A percentile compares a stretch with the other conserved stretches of the same genome.
phyloP scores from a whole-genome alignment of 2,113 vertebrate species.

The Hippopotamus amphibius region DNA sequence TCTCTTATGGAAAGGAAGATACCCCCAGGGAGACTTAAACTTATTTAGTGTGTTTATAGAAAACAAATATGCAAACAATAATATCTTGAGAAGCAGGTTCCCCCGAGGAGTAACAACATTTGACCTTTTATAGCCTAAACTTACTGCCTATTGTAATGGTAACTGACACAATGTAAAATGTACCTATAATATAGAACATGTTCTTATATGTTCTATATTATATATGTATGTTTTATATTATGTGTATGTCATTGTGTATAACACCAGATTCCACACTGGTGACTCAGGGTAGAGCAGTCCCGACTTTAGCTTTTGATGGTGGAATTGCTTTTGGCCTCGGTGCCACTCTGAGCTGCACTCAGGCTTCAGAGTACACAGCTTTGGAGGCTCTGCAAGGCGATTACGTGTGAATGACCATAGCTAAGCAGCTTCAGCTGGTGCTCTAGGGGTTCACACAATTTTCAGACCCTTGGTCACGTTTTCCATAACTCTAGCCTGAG shows the following conservation, averaged over 20 bases:
- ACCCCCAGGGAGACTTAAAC: background rate
- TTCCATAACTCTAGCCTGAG: background rate
- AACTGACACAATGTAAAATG: background rate
- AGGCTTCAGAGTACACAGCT: background rate
- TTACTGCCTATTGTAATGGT: background rate
- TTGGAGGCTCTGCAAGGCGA: background rate
- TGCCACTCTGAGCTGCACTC: background rate
- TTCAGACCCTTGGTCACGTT: background rate
- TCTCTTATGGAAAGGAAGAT: background rate
- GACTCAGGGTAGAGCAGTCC: background rate
- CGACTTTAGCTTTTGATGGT: background rate
- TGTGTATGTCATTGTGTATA: background rate
- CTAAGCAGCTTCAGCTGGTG: background rate
- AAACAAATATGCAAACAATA: background rate
- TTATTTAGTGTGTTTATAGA: background rate
- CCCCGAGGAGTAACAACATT: background rate
- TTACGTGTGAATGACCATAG: background rate
- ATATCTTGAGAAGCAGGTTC: background rate
- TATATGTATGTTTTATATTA: background rate
- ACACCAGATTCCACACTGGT: background rate
- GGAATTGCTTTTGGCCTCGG: background rate
- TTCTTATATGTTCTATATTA: background rate
- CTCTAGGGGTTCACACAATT: background rate
- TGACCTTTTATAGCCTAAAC: background rate
- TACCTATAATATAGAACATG: background rate